Percentiles rank a stretch among this genome's conserved stretches.
These are phyloP conservation scores for Hyperopisus bebe DNA, from an alignment of 2,113 vertebrate genomes.

Conservation along the genomic window DNA sequence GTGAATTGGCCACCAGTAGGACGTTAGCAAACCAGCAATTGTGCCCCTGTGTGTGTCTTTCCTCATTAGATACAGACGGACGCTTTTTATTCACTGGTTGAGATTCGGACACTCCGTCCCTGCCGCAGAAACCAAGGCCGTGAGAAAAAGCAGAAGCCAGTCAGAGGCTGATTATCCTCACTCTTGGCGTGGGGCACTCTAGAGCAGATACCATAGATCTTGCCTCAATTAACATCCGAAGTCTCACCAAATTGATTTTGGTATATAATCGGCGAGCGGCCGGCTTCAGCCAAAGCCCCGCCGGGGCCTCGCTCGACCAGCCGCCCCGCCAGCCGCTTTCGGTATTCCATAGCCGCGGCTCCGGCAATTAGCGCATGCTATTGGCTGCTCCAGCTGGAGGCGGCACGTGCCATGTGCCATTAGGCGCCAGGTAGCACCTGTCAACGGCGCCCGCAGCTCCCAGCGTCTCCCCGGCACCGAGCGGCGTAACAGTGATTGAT, in stretches of 20 bases:
- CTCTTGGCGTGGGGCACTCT: neutral
- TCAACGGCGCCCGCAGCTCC: slow-evolving; percentile 43
- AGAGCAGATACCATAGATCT: slow-evolving; percentile 7
- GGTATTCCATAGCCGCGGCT: slow-evolving; percentile 36
- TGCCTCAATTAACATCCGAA: slow-evolving; percentile 36
- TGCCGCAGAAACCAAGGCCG: neutral
- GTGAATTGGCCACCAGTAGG: neutral
- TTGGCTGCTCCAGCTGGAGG: slow-evolving; percentile 31
- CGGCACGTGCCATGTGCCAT: slow-evolving; percentile 41
- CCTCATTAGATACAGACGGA: neutral
- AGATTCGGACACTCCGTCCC: neutral
- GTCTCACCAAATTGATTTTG: slow-evolving; percentile 38
- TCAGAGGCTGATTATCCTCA: neutral
- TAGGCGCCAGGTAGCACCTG: slow-evolving; percentile 51
- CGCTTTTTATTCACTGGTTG: neutral
- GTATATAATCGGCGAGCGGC: slow-evolving; percentile 37
- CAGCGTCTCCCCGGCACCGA: slow-evolving; percentile 36
- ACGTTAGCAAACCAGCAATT: neutral
- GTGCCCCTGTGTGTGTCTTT: neutral
- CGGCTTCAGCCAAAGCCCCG: slow-evolving; percentile 2
- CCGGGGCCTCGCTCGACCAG: slow-evolving; percentile 5
- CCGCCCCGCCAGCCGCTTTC: slow-evolving; percentile 28
- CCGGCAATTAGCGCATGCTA: slow-evolving; percentile 40
- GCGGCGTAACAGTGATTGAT: slow-evolving; percentile 60
- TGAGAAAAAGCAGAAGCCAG: neutral